phyloP scores from a whole-genome alignment of 2,888 invertebrate genomes.

The Synanthedon myopaeformis region DNA sequence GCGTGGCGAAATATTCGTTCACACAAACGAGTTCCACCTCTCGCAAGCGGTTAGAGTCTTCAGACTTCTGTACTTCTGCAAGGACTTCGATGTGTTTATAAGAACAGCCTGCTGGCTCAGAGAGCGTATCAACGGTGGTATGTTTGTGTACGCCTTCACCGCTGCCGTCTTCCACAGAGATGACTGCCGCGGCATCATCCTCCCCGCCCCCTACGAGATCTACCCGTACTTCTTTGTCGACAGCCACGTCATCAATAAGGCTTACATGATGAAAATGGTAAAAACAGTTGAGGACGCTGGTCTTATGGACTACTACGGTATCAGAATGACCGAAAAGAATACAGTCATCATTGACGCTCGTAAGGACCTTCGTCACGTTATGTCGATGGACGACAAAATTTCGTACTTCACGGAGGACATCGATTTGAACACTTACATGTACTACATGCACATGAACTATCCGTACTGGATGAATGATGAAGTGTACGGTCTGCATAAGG shows the following conservation, averaged over 20 bases:
- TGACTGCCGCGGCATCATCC: constrained; percentile 74
- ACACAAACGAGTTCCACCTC: constrained; percentile 71
- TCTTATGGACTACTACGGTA: constrained; percentile 63
- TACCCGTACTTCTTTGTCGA: constrained; percentile 83
- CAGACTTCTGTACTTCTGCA: constrained; percentile 74
- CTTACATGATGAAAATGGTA: constrained; percentile 73
- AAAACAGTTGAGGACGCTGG: constrained; percentile 71
- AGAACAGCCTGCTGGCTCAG: constrained; percentile 78
- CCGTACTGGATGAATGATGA: constrained; percentile 77
- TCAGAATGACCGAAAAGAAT: constrained; percentile 62
- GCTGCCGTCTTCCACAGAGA: constrained; percentile 76
- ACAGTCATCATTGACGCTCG: constrained; percentile 77
- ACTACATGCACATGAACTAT: constrained; percentile 75
- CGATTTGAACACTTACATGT: constrained; percentile 79
- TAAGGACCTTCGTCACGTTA: constrained; percentile 69
- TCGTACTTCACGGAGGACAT: constrained; percentile 83
- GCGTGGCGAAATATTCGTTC: constrained; percentile 70
- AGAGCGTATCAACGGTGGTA: constrained; percentile 77
- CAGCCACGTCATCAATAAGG: constrained; percentile 76
- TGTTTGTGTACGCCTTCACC: constrained; percentile 79
- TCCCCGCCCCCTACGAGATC: constrained; percentile 82
- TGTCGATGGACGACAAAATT: constrained; percentile 72
- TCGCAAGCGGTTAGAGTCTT: constrained; percentile 73
- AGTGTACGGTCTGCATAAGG: constrained; percentile 53
- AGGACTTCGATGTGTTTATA: constrained; percentile 77